Evolutionary conservation across 2,113 vertebrate genomes (phyloP).

Genomic region (Polypterus senegalus): DNA sequence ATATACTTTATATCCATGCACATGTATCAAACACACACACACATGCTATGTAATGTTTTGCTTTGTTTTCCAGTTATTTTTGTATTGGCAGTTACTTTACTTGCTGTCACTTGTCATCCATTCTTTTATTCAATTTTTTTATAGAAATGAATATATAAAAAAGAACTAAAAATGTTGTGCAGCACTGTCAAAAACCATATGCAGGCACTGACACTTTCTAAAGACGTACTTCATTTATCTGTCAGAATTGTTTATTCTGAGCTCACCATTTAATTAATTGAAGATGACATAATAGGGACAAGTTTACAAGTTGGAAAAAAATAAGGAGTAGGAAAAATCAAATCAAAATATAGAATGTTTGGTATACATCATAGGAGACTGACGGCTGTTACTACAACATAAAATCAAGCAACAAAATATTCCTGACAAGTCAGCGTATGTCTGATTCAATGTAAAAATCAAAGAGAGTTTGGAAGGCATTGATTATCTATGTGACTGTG

Average conservation of each 20-base stretch:
- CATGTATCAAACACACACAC: no score
- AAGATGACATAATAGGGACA: slow-evolving; percentile 26
- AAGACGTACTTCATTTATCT: slow-evolving; percentile 18
- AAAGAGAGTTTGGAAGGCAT: neutral
- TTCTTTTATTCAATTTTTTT: slow-evolving; percentile 1
- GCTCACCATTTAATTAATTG: slow-evolving; percentile 26
- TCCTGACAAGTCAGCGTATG: neutral
- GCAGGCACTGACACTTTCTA: slow-evolving; percentile 12
- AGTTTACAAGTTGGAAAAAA: slow-evolving; percentile 15
- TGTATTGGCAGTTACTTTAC: no score
- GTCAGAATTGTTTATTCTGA: slow-evolving; percentile 17
- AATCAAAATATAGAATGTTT: neutral
- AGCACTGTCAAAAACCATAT: slow-evolving; percentile 24
- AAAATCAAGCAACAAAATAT: neutral
- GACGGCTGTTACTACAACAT: neutral
- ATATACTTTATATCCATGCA: no score
- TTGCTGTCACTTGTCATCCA: neutral
- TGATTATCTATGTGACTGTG: no score
- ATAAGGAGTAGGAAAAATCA: slow-evolving; percentile 2
- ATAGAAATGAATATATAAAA: slow-evolving; percentile 5
- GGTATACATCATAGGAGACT: no score
- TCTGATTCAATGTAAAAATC: neutral
- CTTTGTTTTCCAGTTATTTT: no score
- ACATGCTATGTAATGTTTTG: no score
- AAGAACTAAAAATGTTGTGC: slow-evolving; percentile 13